Conservation (phyloP, 2,797 vertebrate genomes). For the Leucoraja ocellata region DNA sequence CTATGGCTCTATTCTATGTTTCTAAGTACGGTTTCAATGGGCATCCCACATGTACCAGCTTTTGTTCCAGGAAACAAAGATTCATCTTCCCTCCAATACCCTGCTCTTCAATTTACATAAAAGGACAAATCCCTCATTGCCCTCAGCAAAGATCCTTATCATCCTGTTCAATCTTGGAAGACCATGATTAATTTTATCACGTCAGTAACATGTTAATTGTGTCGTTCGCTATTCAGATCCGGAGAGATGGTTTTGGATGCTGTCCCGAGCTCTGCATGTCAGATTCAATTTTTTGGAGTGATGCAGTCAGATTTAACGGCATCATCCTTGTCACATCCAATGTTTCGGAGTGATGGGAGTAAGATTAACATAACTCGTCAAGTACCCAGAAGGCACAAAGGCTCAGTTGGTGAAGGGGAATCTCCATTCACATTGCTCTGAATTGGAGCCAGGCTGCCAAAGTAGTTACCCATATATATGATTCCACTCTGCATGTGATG, state of each 20-base stretch:
- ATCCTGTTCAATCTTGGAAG: background rate
- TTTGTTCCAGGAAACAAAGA: background rate
- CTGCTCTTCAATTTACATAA: background rate
- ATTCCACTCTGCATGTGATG: background rate
- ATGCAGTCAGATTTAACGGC: background rate
- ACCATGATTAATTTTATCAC: background rate
- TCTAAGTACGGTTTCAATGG: background rate
- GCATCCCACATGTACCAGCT: background rate
- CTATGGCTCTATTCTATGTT: no score
- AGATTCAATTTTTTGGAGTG: slow-evolving; percentile 8
- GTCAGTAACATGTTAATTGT: background rate
- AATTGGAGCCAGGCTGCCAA: background rate
- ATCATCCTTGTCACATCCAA: background rate
- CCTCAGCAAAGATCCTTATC: background rate
- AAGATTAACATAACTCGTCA: background rate
- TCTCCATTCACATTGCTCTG: background rate
- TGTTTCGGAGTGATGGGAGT: slow-evolving; percentile 19
- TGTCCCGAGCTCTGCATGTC: background rate
- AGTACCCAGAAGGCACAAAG: background rate
- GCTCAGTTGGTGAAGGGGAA: background rate
- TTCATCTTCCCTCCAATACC: background rate
- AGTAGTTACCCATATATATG: background rate
- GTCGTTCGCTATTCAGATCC: background rate
- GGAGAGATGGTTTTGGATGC: background rate
- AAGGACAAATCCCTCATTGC: background rate